These are phyloP conservation scores for Leucophenga maculata DNA, from an alignment of 2,888 invertebrate genomes.

Conservation along the genomic window DNA sequence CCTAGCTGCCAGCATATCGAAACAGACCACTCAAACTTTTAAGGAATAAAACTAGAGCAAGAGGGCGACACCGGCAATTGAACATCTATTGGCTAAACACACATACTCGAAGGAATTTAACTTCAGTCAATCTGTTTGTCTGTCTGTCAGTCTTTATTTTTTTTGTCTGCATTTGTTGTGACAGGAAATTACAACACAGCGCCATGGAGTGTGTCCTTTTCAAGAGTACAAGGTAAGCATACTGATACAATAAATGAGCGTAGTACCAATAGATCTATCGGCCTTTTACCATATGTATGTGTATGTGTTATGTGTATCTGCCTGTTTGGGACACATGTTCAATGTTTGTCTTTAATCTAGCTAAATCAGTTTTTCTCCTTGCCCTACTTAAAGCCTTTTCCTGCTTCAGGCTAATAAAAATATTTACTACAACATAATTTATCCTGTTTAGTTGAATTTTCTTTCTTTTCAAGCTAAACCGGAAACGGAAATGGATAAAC, in stretches of 20 bases:
- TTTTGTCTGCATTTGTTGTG: conserved; percentile 33
- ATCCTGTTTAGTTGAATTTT: background rate
- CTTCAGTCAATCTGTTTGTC: background rate
- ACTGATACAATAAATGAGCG: background rate
- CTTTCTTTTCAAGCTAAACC: background rate
- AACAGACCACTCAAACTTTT: background rate
- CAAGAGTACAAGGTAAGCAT: background rate
- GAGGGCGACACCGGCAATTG: background rate
- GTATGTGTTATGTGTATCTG: background rate
- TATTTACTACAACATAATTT: background rate
- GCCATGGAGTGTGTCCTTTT: background rate
- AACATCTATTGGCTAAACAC: background rate
- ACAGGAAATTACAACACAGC: conserved; percentile 50
- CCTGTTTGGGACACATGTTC: background rate
- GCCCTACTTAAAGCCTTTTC: background rate
- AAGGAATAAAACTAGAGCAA: background rate
- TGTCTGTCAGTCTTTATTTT: too few species aligned
- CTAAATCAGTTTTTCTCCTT: background rate
- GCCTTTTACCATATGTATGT: background rate
- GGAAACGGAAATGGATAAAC: conserved; percentile 38
- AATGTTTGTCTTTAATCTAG: conserved; percentile 7
- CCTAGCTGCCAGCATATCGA: background rate
- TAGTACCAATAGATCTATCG: background rate
- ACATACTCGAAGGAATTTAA: too few species aligned
- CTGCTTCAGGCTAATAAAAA: background rate